phyloP scores from a whole-genome alignment of 2,888 invertebrate species.

The Drosophila diplacantha region DNA sequence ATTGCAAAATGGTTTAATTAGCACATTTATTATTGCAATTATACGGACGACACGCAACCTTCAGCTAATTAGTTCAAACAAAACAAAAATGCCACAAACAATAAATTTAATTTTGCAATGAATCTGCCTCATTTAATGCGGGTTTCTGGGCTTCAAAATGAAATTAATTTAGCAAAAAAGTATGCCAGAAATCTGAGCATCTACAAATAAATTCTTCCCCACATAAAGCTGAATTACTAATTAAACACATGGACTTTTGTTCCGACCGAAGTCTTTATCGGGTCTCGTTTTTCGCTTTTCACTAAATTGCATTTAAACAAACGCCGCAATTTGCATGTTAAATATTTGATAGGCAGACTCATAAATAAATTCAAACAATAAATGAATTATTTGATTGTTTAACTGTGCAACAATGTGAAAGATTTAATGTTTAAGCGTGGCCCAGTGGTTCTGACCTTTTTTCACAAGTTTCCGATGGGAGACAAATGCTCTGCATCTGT shows the following conservation, averaged over 20 bases:
- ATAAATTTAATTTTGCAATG: constrained; percentile 8
- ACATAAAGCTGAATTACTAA: not conserved
- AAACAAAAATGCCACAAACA: constrained; percentile 14
- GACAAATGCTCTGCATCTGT: constrained; percentile 21
- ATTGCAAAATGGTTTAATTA: constrained; percentile 6
- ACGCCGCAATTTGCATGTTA: constrained; percentile 24
- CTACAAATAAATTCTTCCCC: constrained; percentile 11
- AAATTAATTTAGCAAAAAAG: constrained; percentile 5
- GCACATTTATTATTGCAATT: constrained; percentile 39
- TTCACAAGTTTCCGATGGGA: constrained; percentile 13
- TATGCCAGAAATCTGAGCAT: constrained; percentile 10
- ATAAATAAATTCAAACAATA: constrained; percentile 39
- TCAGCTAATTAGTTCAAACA: constrained; percentile 21
- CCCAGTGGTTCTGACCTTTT: constrained; percentile 24
- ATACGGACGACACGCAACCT: constrained; percentile 5
- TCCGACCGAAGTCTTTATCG: constrained; percentile 1
- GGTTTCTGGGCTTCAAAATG: not conserved
- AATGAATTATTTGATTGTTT: constrained; percentile 33
- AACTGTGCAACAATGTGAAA: constrained; percentile 27
- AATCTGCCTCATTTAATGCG: constrained; percentile 14
- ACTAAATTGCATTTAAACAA: constrained; percentile 28
- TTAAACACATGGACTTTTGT: not conserved
- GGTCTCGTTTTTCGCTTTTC: constrained; percentile 16
- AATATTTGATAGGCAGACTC: constrained; percentile 35
- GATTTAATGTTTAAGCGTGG: constrained; percentile 23